Evolutionary conservation across 2,113 vertebrate genomes (phyloP), one percentile per base, ranked within the genome.

Genomic region (Tyrannus savana): DNA sequence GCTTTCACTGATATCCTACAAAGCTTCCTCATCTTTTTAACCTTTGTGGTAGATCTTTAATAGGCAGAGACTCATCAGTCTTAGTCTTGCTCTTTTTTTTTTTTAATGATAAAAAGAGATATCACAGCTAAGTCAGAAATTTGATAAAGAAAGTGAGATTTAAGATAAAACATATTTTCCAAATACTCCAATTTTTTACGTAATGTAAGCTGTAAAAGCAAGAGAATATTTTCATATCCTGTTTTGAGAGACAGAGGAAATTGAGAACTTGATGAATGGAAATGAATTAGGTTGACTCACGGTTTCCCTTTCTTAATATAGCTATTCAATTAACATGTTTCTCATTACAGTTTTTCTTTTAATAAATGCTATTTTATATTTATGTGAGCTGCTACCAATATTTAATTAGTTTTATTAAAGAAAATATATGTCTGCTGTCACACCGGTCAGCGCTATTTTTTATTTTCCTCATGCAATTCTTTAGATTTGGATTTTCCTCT

Each of bases 191-290:
- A 37, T 37, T 89, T 88, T 4, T 82, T 80, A 71, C 27, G 23
- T 55, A 44, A 80, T 39, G 11, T 59, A 67, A 93, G 24, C 14
- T 86, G 42, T 16, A 37, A 90, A 86, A 86, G 37, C 30, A 81
- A 71, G n/a, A 86, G 42, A 77, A 71, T 93, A 77, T 95, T 92
- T 92, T 92, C 55, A 74, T 81, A 89, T 93, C 83, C 76, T 92
- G 35, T 80, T 92, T 74, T 81, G 60, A 89, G 72, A 93, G 33
- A 83, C 23, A 93, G 59, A 94, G 80, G 73, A 92, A 95, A 95
- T 72, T 81, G 60, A 84, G 52, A 55, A 87, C 47, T 47, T 94
- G 86, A 67, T 78, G 56, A 93, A 86, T 52, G 31, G 27, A 86
- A 95, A 63, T 75, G 30, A 15, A 55, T 84, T 67, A 81, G 24